phyloP scores from a whole-genome alignment of 2,797 vertebrate species.

The Botia kubotai region DNA sequence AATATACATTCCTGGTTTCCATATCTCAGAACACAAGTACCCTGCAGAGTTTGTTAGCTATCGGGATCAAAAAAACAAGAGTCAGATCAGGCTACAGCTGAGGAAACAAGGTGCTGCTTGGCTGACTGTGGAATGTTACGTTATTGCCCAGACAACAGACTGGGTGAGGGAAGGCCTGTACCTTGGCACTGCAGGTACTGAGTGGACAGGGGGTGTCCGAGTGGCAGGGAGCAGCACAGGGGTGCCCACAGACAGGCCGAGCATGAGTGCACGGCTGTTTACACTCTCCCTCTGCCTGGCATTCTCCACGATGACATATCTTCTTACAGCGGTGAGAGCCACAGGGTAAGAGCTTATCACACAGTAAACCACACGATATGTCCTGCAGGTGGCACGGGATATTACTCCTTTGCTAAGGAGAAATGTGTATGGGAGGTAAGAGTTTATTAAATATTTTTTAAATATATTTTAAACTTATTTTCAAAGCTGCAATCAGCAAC shows the following conservation, averaged over 20 bases:
- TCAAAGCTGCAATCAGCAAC: too few species aligned
- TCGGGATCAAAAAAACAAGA: background rate
- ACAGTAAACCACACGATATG: slow-evolving; percentile 94
- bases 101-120: background rate
- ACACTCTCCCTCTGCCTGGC: slow-evolving; percentile 85
- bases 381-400: slow-evolving; percentile 96
- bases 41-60: background rate
- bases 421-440: background rate
- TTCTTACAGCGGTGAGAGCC: slow-evolving; percentile 91
- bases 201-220: slow-evolving; percentile 83
- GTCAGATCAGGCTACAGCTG: slow-evolving; percentile 1
- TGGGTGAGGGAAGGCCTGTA: slow-evolving; percentile 62
- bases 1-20: background rate
- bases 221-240: slow-evolving; percentile 90
- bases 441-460: background rate
- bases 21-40: background rate
- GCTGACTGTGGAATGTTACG: background rate
- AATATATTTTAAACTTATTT: too few species aligned
- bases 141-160: background rate
- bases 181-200: slow-evolving; percentile 88
- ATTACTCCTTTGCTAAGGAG: slow-evolving; percentile 89
- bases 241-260: slow-evolving; percentile 89
- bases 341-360: slow-evolving; percentile 86
- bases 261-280: slow-evolving; percentile 86
- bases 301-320: slow-evolving; percentile 95